Percentiles rank a stretch among this genome's conserved stretches.
These are phyloP conservation scores for Macrobrachium rosenbergii DNA, from an alignment of 1,140 invertebrate species.

Conservation along the genomic window DNA sequence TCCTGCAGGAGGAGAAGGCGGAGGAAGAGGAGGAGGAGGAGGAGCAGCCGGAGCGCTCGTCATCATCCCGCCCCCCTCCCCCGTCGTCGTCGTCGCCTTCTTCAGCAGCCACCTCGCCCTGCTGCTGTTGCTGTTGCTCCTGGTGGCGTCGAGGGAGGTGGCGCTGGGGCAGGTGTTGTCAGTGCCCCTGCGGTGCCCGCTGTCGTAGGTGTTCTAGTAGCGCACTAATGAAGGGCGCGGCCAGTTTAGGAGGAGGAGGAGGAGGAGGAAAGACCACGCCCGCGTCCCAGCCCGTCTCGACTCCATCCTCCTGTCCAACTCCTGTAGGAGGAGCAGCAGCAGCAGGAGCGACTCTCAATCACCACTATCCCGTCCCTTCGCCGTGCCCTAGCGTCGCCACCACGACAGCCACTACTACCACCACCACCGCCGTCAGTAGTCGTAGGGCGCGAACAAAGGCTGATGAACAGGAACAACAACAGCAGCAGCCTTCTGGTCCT, in stretches of 20 bases:
- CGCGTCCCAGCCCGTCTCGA: conserved; percentile 31
- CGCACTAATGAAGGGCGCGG: too few species aligned
- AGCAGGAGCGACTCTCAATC: conserved; percentile 29
- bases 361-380: too few species aligned
- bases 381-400: conserved; percentile 27
- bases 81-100: neutral
- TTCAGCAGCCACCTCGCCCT: neutral
- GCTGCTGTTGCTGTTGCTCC: neutral
- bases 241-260: too few species aligned
- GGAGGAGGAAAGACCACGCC: neutral
- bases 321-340: conserved; percentile 30
- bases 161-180: neutral
- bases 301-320: neutral
- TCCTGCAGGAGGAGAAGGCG: neutral
- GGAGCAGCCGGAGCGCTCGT: neutral
- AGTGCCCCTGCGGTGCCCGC: neutral
- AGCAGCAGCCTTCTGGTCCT: too few species aligned
- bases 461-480: too few species aligned
- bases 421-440: conserved; percentile 1
- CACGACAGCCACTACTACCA: conserved; percentile 3
- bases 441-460: too few species aligned
- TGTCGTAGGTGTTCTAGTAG: neutral
- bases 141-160: too few species aligned
- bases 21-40: neutral
- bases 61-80: neutral